Evolutionary conservation across 2,113 vertebrate genomes (phyloP), one percentile per base, ranked within the genome.

Genomic region (Zosterops hypoxanthus): DNA sequence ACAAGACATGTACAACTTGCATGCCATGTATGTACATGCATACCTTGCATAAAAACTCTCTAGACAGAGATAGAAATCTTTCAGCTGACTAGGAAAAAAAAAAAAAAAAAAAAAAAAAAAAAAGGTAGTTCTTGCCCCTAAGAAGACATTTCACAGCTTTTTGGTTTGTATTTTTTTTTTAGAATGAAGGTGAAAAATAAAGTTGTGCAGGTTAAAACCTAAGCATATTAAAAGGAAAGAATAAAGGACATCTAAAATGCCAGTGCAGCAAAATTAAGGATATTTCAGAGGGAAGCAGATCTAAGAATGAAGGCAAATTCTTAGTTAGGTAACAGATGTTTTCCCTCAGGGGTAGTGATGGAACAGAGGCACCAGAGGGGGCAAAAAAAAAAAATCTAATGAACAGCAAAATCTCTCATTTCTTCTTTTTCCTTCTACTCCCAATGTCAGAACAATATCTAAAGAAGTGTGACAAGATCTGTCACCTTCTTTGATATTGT

Each of bases 291-390:
- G 75, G 55, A 94, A 94, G 52, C 5, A 56, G 24, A 70, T 95
- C 66, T 72, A 80, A 95, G 57, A 92, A 87, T 44, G 36, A 86
- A 95, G 46, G 14, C 60, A 65, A 69, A 80, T 64, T 90, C 61
- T 56, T 94, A 42, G 41, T 75, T 81, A 87, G 66, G 73, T 95
- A 94, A 72, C 95, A 95, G 94, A 94, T 92, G 87, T 94, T 96
- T 79, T 94, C 89, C 84, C 84, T 92, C 29, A 91, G 85, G 94
- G 52, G 53, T 39, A 91, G 39, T 44, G 46, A 82, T 80, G 55
- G 53, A 94, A 65, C 46, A 85, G 78, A 92, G 78, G 81, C 34
- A 85, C 36, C 18, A 46, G 61, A 86, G 63, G 25, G 44, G 12
- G 4, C 21, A 52, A 81, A 81, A 91, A 47, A 47, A 46, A 52